phyloP scores from a whole-genome alignment of 2,888 invertebrate species.

The Chrysina gloriosa region DNA sequence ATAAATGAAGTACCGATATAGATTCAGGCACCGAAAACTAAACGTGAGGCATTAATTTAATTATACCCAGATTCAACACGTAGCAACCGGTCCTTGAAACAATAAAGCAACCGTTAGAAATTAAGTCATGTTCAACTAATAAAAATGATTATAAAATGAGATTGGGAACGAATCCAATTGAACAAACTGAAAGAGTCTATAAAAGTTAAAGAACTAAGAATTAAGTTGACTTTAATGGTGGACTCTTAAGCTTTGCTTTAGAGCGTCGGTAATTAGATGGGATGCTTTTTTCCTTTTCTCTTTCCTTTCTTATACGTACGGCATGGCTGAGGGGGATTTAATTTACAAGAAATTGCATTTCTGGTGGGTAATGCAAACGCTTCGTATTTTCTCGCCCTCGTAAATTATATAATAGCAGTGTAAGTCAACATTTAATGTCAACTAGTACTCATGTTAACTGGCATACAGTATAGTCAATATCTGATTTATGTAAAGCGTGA shows the following conservation, averaged over 20 bases:
- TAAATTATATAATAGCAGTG: neutral
- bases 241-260: conserved; percentile 40
- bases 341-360: conserved; percentile 17
- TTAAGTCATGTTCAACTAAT: conserved; percentile 37
- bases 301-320: neutral
- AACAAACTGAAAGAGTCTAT: conserved; percentile 36
- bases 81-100: neutral
- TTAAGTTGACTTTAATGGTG: conserved; percentile 41
- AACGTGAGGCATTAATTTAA: conserved; percentile 18
- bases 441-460: no score
- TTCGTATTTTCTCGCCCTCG: neutral
- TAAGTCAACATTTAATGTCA: neutral
- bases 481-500: no score
- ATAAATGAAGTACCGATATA: conserved; percentile 5
- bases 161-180: conserved; percentile 37
- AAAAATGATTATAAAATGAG: conserved; percentile 40
- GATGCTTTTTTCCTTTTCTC: neutral
- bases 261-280: conserved; percentile 36
- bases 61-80: neutral
- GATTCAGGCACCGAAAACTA: conserved; percentile 15
- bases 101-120: conserved; percentile 27
- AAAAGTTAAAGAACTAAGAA: conserved; percentile 40
- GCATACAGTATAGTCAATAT: no score
- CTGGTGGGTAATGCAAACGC: neutral
- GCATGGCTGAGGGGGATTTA: neutral